phyloP scores from a whole-genome alignment of 2,888 invertebrate genomes.

The Nymphalis urticae region DNA sequence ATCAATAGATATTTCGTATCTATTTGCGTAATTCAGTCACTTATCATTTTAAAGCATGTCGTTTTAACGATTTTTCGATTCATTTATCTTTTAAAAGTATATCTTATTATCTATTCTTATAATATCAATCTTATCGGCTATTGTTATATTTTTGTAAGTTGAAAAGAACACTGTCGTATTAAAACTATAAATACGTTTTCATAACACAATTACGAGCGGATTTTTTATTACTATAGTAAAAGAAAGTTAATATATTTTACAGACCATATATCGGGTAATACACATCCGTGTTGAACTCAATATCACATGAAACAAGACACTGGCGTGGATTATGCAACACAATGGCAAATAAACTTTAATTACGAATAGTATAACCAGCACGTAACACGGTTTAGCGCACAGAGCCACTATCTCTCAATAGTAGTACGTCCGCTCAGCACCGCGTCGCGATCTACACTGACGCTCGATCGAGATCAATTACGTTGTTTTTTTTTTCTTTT shows the following conservation, averaged over 20 bases:
- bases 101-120: constrained; percentile 1
- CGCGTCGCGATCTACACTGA: constrained; percentile 47
- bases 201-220: too few species aligned
- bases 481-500: constrained; percentile 3
- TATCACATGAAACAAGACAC: constrained; percentile 21
- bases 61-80: background rate
- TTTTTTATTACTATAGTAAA: background rate
- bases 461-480: constrained; percentile 31
- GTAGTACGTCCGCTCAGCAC: constrained; percentile 31
- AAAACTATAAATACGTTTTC: too few species aligned
- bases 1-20: background rate
- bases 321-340: constrained; percentile 26
- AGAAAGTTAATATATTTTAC: constrained; percentile 4
- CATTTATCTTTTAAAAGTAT: background rate
- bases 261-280: constrained; percentile 6
- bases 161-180: too few species aligned
- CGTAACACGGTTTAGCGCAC: constrained; percentile 22
- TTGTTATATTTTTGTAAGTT: background rate
- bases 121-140: background rate
- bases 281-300: constrained; percentile 6
- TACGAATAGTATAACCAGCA: constrained; percentile 9
- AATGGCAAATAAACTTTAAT: constrained; percentile 29
- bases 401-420: constrained; percentile 31
- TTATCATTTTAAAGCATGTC: background rate
- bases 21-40: constrained; percentile 15